Evolutionary conservation across 2,888 invertebrate species (phyloP), one percentile per base, ranked within the genome.

Genomic region (Tanaodytes sp.): DNA sequence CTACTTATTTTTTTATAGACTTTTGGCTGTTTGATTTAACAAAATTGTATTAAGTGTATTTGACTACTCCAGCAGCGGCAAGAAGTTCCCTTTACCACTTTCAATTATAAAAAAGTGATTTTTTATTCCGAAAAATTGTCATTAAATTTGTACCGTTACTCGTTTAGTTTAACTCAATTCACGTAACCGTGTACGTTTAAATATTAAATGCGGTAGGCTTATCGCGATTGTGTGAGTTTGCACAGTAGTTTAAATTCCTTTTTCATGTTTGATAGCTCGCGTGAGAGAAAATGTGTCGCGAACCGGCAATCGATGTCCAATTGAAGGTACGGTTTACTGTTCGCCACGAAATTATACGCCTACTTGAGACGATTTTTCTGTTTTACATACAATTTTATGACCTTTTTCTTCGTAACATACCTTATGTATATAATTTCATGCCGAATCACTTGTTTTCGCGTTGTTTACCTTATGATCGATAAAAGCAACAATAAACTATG

Each of bases 271-370:
- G 54, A 63, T 63, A 30, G 54, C 33, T 62, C 54, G 62, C 62
- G 62, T 62, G 62, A 30, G 62, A 15, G 45, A 62, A 62, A 62
- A 62, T 62, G 62, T 62, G 62, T 52, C 54, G 62, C 46, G 45
- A 52, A 49, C 49, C 52, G 31, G 42, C 51, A 61, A 61, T 62
- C 62, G 62, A 62, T 62, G 62, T 39, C 23, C 62, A 46, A 62
- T 62, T 45, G 54, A 46, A 52, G 39, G 33, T 31, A 48, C 23
- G 23, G 23, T 23, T 23, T 23, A 23, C 8, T 23, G 8, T 23
- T 23, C 23, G 23, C 23, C 23, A 23, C 23, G 8, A 23, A 23
- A 23, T 23, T 23, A 23, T 23, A 6, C 6, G 16, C 39, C 15
- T 14, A 39, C 39, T 39, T 15, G 15, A 39, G 39, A 15, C 39